Percentiles rank a stretch among this genome's conserved stretches.
Evolutionary conservation across 2,888 invertebrate species (phyloP).

Genomic region (Perithous albicinctus): DNA sequence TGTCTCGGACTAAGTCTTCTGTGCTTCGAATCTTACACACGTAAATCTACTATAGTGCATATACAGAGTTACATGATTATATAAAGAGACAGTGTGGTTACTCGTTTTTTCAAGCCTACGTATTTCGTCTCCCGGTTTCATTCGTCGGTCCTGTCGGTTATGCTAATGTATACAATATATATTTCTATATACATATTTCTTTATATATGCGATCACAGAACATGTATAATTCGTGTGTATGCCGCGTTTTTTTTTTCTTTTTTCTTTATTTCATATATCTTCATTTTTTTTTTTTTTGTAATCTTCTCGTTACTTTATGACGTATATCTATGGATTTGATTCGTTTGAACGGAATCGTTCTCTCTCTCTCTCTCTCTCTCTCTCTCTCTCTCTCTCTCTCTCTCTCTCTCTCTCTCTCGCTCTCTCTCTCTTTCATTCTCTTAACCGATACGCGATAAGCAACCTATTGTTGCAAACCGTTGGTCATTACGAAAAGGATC

Average conservation of each 20-base stretch:
- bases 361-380: too few species aligned
- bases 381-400: conserved; percentile 1
- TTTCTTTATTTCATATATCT: conserved; percentile 68
- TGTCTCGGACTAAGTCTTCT: conserved; percentile 5
- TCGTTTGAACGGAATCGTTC: conserved; percentile 64
- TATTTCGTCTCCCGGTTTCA: conserved; percentile 1
- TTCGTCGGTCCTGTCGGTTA: conserved; percentile 47
- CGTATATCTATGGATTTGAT: conserved; percentile 81
- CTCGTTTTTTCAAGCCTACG: conserved; percentile 26
- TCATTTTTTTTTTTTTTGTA: conserved; percentile 45
- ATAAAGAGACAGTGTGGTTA: conserved; percentile 68
- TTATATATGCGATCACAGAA: conserved; percentile 81
- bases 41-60: conserved; percentile 73
- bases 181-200: conserved; percentile 65
- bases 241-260: conserved; percentile 69
- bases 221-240: conserved; percentile 80
- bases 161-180: conserved; percentile 72
- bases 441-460: conserved; percentile 43
- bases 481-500: conserved; percentile 53
- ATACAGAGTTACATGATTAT: conserved; percentile 77
- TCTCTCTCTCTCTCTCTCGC: conserved; percentile 29
- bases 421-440: conserved; percentile 42
- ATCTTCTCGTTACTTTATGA: conserved; percentile 69
- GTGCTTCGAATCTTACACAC: conserved; percentile 65
- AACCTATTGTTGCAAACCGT: conserved; percentile 45